Evolutionary conservation across 2,797 vertebrate genomes (phyloP).

Genomic region (Oreortyx pictus): DNA sequence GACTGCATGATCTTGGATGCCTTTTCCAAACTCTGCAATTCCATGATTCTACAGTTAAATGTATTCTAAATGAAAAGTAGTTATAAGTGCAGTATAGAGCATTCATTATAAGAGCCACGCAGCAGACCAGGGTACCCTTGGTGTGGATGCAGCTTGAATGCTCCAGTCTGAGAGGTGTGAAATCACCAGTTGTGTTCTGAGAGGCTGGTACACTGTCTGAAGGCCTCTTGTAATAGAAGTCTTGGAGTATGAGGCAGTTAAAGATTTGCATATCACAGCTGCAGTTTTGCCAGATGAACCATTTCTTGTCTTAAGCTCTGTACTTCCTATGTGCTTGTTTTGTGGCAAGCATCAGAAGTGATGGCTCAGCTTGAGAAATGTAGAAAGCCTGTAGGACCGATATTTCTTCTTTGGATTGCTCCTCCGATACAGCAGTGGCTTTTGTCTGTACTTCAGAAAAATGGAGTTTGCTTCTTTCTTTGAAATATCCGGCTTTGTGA

Average conservation of each 20-base stretch:
- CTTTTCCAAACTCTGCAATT: too few species aligned
- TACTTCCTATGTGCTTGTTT: not conserved
- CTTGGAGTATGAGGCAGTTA: fast-evolving
- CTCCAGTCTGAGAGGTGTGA: not conserved
- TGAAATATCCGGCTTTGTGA: not conserved
- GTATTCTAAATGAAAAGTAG: not conserved
- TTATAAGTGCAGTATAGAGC: not conserved
- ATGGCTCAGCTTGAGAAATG: not conserved
- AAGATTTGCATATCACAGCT: not conserved
- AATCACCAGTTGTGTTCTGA: not conserved
- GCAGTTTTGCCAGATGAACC: not conserved
- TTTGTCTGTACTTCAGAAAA: not conserved
- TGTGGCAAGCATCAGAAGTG: not conserved
- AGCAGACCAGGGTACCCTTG: not conserved
- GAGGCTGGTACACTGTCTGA: not conserved
- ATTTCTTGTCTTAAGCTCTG: fast-evolving
- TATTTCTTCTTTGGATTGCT: not conserved
- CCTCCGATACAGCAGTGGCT: fast-evolving
- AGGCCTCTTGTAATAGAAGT: fast-evolving
- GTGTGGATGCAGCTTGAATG: not conserved
- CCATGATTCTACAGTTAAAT: not conserved
- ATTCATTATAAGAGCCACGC: not conserved
- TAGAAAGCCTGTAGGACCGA: not conserved
- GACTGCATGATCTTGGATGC: too few species aligned
- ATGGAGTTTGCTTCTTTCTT: not conserved